A percentile compares a stretch with the other conserved stretches of the same genome.
Conservation (phyloP, 2,797 vertebrate genomes). For the Danionella dracula region DNA sequence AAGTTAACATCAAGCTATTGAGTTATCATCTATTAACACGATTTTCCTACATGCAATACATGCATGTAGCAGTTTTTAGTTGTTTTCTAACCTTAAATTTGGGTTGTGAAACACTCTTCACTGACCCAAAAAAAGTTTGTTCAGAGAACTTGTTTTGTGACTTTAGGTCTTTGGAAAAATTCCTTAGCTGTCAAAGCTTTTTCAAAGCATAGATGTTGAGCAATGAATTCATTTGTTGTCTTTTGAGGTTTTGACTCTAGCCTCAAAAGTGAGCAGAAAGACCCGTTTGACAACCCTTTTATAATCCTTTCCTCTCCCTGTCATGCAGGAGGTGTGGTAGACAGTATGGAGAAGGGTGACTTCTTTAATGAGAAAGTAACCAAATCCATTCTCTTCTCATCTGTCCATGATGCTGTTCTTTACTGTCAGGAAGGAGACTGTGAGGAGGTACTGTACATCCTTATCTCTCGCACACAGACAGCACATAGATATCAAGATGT, state of each 20-base stretch:
- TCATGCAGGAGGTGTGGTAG: conserved; percentile 63
- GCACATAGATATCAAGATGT: conserved; percentile 4
- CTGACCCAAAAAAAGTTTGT: too few species aligned
- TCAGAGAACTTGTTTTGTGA: not conserved
- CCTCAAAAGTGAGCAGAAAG: not conserved
- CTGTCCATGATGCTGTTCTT: conserved; percentile 78
- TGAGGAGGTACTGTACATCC: conserved; percentile 27
- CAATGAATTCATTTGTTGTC: not conserved
- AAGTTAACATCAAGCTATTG: too few species aligned
- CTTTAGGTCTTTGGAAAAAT: not conserved
- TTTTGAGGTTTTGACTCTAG: not conserved
- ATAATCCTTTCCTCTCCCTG: not conserved
- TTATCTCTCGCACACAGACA: conserved; percentile 12
- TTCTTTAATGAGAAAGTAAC: conserved; percentile 82
- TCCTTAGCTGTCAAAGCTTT: not conserved
- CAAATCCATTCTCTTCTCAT: conserved; percentile 79
- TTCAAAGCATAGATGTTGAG: not conserved
- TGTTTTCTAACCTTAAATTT: too few species aligned
- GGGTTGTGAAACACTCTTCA: too few species aligned
- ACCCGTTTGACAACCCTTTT: not conserved
- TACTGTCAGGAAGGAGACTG: conserved; percentile 46
- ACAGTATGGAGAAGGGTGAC: conserved; percentile 75
- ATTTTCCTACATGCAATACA: too few species aligned
- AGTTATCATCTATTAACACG: too few species aligned
- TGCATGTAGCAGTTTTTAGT: too few species aligned